Base-by-base conservation (phyloP, 1,140 invertebrate genomes). In the Platyscapa corneri region DNA sequence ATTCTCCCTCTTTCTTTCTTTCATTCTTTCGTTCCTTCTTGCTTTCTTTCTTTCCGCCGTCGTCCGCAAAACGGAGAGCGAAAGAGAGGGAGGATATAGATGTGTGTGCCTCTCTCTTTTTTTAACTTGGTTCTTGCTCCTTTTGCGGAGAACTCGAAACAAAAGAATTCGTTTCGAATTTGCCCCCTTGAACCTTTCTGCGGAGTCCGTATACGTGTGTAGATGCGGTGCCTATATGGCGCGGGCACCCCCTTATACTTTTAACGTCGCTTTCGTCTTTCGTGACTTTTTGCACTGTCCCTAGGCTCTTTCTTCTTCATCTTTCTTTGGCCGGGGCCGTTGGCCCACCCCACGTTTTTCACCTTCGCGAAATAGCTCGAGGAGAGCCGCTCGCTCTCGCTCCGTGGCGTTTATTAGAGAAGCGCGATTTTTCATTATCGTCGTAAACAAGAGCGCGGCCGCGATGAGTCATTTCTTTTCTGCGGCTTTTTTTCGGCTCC, bases 131-230 rank as follows among this genome's bases (percentile, higher is more conserved):
- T 32, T 81, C 87, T 91, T 90, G 90, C 89, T 92, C 88, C 87
- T 92, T 92, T 90, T 89, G 88, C 89, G 88, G 89, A 89, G 90
- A 90, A 90, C 85, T 90, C 91, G 89, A 92, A 92, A 92, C 92
- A 91, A 92, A 92, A 92, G 91, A 92, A 92, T 91, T 90, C 91
- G 90, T 91, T 91, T 91, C 90, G 88, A 91, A 91, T 92, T 92
- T 91, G 89, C 90, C 89, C 90, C 88, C 88, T 89, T 87, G 76
- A 88, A 88, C 86, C 87, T 88, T 86, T 87, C 83, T 86, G 37
- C 23, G 10, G 39, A 74, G 37, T 74, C 37, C 10, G 30, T 42
- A n/a, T 76, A 53, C 46, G 37, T 84, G 83, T 78, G 80, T 83
- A 83, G 74, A 76, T 86, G 83, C 83, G 84, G 74, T 78, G 82